Evolutionary conservation across 1,140 invertebrate species (phyloP).

Genomic region (Diprion similis): DNA sequence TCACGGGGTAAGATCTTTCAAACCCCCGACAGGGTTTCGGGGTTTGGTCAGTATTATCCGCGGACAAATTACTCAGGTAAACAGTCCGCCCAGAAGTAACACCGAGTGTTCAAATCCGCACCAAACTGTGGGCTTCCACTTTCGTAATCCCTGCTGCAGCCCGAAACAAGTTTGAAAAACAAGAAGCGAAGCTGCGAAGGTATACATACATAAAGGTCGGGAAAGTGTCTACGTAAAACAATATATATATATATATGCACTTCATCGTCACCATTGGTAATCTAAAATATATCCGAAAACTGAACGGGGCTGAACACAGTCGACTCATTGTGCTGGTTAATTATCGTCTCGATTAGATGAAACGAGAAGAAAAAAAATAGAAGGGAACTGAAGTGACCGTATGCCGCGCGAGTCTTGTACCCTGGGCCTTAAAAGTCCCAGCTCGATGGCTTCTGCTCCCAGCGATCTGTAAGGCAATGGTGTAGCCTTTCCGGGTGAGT

Average conservation of each 20-base stretch:
- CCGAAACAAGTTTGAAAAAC: neutral
- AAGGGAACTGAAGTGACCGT: neutral
- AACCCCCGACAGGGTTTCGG: neutral
- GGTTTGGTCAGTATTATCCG: slow-evolving; percentile 35
- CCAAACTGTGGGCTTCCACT: neutral
- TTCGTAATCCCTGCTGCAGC: neutral
- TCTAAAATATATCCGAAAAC: no score
- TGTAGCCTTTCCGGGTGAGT: slow-evolving; percentile 57
- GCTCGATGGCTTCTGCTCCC: slow-evolving; percentile 24
- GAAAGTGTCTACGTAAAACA: neutral
- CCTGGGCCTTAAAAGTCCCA: neutral
- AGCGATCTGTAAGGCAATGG: slow-evolving; percentile 43
- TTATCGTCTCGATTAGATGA: slow-evolving; percentile 57
- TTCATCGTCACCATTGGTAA: no score
- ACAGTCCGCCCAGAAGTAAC: slow-evolving; percentile 43
- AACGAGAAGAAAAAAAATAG: neutral
- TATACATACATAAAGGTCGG: no score
- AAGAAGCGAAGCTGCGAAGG: neutral
- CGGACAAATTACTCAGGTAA: slow-evolving; percentile 56
- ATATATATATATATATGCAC: no score
- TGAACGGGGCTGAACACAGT: neutral
- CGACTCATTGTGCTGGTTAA: slow-evolving; percentile 20
- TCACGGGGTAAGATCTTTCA: neutral
- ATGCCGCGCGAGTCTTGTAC: neutral
- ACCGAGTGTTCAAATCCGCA: neutral